Base-by-base conservation (phyloP, 2,113 vertebrate genomes). In the Nasalis larvatus region DNA sequence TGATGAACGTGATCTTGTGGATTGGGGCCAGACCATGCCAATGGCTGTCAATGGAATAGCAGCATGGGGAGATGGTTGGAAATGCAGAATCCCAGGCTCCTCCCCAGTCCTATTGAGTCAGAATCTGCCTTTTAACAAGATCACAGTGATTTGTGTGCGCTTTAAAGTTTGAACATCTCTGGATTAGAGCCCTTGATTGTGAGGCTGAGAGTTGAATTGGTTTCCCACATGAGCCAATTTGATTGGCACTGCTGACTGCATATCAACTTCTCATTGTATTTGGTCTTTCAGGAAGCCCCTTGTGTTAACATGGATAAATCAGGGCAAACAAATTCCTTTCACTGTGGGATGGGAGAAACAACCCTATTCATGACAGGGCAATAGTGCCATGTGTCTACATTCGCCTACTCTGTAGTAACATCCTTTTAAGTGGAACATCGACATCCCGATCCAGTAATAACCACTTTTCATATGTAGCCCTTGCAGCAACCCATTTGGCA, bases 81-180 rank as follows among this genome's bases (percentile, higher is more conserved):
- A 42, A 37, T 23, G 2, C 21, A 16, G 17, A 47, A 30, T 52
- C 40, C 85, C 47, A 30, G 9, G 11, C 35, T 17, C 74, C 47
- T 32, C 35, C 32, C 30, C 12, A 5, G 52, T 63, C 27, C 74
- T 47, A 4, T 2, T 5, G 23, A 85, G 25, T 37, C 56, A 73
- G 58, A 47, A 40, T 78, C 35, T 81, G 23, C 58, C 23, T 71
- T 93, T 74, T 16, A 69, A 63, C 40, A 77, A 94, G 88, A 74
- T 66, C 49, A 23, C 10, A 13, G 52, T 90, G 42, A 92, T 30
- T 30, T 58, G 27, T 40, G 16, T 89, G 49, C 23, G 21, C 12
- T 27, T 37, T 30, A 23, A 90, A 69, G 32, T 56, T 32, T 42
- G n/a, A 81, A 17, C 11, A 49, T 23, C 3, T 17, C 54, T 37